Percentiles rank a stretch among this genome's conserved stretches.
Conservation (phyloP, 1,140 invertebrate genomes). For the Dolichoris vasculosae region DNA sequence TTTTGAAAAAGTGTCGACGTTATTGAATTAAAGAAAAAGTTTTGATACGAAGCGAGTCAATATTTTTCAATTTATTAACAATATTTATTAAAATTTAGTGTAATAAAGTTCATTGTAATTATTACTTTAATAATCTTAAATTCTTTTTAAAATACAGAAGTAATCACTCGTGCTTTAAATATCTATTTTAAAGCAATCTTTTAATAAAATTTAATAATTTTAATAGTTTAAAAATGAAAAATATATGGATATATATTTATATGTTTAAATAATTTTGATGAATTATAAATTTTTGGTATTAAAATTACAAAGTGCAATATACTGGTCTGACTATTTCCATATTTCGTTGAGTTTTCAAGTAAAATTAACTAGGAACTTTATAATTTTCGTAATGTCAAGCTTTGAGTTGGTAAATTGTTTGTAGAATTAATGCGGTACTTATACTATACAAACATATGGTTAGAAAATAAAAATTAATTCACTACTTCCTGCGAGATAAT, state of each 20-base stretch:
- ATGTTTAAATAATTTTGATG: background rate
- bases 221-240: background rate
- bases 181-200: too few species aligned
- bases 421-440: background rate
- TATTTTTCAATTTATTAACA: too few species aligned
- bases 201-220: background rate
- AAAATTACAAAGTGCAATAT: background rate
- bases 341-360: background rate
- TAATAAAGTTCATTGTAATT: too few species aligned
- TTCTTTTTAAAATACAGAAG: too few species aligned
- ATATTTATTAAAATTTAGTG: too few species aligned
- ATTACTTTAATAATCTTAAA: too few species aligned
- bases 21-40: too few species aligned
- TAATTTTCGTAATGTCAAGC: background rate
- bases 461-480: background rate
- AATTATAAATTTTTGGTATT: background rate
- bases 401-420: background rate
- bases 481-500: background rate
- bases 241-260: background rate
- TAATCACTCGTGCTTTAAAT: too few species aligned
- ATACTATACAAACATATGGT: background rate
- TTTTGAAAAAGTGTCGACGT: too few species aligned
- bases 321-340: background rate
- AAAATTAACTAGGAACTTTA: background rate
- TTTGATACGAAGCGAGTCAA: too few species aligned